Evolutionary conservation across 2,113 vertebrate species (phyloP), one percentile per base, ranked within the genome.

Genomic region (Ahaetulla prasina): DNA sequence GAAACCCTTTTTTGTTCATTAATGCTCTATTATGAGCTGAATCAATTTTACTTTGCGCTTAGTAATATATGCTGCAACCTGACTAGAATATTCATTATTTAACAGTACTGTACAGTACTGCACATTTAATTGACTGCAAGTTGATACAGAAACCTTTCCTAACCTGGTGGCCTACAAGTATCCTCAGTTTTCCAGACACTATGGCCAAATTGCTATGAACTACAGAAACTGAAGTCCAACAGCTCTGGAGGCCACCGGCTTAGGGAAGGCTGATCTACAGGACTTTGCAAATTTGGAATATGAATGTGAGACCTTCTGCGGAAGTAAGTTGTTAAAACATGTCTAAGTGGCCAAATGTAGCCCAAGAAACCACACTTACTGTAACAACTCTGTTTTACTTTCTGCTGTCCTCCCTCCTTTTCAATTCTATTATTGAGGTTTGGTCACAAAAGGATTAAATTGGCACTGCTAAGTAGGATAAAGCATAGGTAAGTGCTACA

Each of bases 401-500:
- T 84, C 16, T 25, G 23, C 55, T 88, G 88, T 22, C 30, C 53
- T 39, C n/a, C 23, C 12, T 30, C 88, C 43, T 23, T 23, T 86
- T 22, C 30, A 90, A 16, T 52, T 18, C 30, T 57, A 30, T 25
- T 88, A 47, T 84, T 57, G 50, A 35, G 25, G 47, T 80, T 91
- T 86, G 68, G 68, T 60, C 60, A 92, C 88, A 92, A 54, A 63
- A 90, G n/a, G 52, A 63, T 2, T 45, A 30, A 90, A 63, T 89
- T 93, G 92, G 87, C 91, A 23, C 92, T 45, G 93, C 93, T 84
- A 50, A 22, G 63, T 23, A 89, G 94, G 96, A 95, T 52, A 87
- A 90, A 92, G 93, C 91, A 92, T 93, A 93, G 92, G 93, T 45
- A 93, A 97, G 95, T 90, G 95, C 95, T 96, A 95, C 90, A 95